Percentiles rank a stretch among this genome's conserved stretches.
These are phyloP conservation scores for Oopsacas minuta DNA, from an alignment of 37 sponge, comb jelly and placozoan genomes.

Conservation along the genomic window DNA sequence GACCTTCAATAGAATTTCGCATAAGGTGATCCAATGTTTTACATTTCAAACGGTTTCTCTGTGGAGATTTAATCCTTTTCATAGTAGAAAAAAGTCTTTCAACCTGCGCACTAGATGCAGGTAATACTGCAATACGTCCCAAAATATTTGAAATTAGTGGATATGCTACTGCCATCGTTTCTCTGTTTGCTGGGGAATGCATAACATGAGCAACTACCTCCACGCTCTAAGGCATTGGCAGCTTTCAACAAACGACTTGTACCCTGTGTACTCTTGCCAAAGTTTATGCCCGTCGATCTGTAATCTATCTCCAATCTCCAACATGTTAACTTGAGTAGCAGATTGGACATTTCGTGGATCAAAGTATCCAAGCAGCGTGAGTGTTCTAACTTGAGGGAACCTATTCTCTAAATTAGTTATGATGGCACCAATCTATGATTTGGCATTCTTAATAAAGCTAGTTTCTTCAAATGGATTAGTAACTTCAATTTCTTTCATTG, in stretches of 20 bases:
- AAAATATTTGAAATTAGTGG: slow-evolving; percentile 21
- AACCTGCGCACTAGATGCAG: slow-evolving; percentile 28
- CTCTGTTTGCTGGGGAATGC: slow-evolving; percentile 21
- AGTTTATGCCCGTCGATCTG: not conserved
- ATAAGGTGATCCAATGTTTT: slow-evolving; percentile 32
- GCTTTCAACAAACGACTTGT: slow-evolving; percentile 21
- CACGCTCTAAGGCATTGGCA: not conserved
- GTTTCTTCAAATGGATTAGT: slow-evolving; percentile 18
- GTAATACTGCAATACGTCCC: slow-evolving; percentile 25
- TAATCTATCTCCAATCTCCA: slow-evolving; percentile 1
- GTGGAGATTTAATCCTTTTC: slow-evolving; percentile 24
- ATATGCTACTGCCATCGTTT: slow-evolving; percentile 23
- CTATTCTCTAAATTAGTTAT: slow-evolving; percentile 20
- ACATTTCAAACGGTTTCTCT: slow-evolving; percentile 20
- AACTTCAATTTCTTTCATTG: slow-evolving; percentile 10
- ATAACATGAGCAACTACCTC: slow-evolving; percentile 1
- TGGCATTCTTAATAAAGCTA: slow-evolving; percentile 15
- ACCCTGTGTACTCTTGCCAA: slow-evolving; percentile 14
- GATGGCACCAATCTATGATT: slow-evolving; percentile 19
- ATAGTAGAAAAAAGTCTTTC: slow-evolving; percentile 29
- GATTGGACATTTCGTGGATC: slow-evolving; percentile 22
- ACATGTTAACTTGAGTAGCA: slow-evolving; percentile 21
- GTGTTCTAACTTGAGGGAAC: slow-evolving; percentile 22
- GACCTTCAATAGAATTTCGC: slow-evolving; percentile 30
- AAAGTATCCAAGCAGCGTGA: slow-evolving; percentile 18